These are phyloP conservation scores for Saccopteryx leptura DNA, from an alignment of 2,113 vertebrate genomes.

Conservation along the genomic window DNA sequence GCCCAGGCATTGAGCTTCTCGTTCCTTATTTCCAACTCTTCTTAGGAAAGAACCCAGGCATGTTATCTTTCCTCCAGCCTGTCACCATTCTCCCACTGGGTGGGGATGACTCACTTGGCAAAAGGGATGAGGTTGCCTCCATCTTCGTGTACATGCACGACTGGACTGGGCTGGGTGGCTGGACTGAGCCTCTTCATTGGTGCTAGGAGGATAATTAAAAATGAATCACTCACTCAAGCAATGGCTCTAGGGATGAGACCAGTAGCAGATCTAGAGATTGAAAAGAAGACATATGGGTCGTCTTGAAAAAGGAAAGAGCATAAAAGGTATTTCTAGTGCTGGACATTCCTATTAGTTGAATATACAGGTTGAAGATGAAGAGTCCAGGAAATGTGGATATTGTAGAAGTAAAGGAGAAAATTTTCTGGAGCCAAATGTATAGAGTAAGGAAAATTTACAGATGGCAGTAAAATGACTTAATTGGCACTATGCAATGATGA, in stretches of 20 bases:
- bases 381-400: not conserved
- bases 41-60: not conserved
- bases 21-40: not conserved
- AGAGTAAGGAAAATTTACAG: not conserved
- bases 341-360: not conserved
- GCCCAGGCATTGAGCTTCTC: not conserved
- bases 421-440: constrained; percentile 20
- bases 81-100: not conserved
- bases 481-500: not conserved
- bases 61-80: not conserved
- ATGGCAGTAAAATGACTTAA: not conserved
- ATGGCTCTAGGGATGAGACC: not conserved
- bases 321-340: not conserved
- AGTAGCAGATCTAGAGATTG: not conserved
- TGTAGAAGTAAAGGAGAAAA: not conserved
- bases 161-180: constrained; percentile 46
- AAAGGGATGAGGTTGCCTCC: constrained; percentile 75
- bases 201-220: constrained; percentile 65
- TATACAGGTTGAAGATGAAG: not conserved
- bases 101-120: constrained; percentile 79
- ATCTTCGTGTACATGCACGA: constrained; percentile 65
- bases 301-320: not conserved
- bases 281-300: not conserved
- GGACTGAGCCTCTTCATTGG: constrained; percentile 5
- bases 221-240: constrained; percentile 49